A percentile compares a stretch with the other conserved stretches of the same genome.
Evolutionary conservation across 1,140 invertebrate species (phyloP).

Genomic region (Bemisia tabaci): DNA sequence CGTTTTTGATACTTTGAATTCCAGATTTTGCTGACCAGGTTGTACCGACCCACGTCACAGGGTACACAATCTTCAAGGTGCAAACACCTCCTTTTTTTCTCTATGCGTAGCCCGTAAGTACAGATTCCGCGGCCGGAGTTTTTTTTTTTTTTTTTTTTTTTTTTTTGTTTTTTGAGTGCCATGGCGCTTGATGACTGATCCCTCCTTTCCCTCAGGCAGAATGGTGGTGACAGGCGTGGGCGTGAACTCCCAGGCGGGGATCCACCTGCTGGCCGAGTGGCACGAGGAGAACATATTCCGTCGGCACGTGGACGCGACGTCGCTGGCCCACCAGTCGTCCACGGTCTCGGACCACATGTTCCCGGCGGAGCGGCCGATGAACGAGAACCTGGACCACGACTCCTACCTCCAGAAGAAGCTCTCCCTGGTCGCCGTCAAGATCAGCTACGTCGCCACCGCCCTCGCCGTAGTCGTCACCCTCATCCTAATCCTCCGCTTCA

Average conservation of each 20-base stretch:
- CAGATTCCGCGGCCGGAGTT: too few species aligned
- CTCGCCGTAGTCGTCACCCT: slow-evolving; percentile 92
- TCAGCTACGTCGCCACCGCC: slow-evolving; percentile 93
- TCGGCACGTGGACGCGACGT: slow-evolving; percentile 45
- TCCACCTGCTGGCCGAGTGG: slow-evolving; percentile 85
- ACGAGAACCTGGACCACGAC: slow-evolving; percentile 46
- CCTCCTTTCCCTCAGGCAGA: too few species aligned
- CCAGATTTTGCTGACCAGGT: too few species aligned
- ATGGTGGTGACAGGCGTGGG: slow-evolving; percentile 97
- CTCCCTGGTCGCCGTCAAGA: slow-evolving; percentile 95
- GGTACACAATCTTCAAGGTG: too few species aligned
- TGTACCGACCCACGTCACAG: too few species aligned
- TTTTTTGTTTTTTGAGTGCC: too few species aligned
- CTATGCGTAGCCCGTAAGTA: too few species aligned
- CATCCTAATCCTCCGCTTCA: slow-evolving; percentile 89
- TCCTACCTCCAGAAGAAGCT: slow-evolving; percentile 96
- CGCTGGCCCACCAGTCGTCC: background rate
- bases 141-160: too few species aligned
- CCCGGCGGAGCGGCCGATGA: slow-evolving; percentile 3
- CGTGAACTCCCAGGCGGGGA: slow-evolving; percentile 96
- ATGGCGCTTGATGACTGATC: too few species aligned
- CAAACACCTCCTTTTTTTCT: too few species aligned
- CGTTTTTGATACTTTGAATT: too few species aligned
- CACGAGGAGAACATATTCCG: slow-evolving; percentile 79
- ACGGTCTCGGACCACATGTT: slow-evolving; percentile 20